Evolutionary conservation across 2,113 vertebrate genomes (phyloP), one percentile per base, ranked within the genome.

Genomic region (Centropus unirufus): DNA sequence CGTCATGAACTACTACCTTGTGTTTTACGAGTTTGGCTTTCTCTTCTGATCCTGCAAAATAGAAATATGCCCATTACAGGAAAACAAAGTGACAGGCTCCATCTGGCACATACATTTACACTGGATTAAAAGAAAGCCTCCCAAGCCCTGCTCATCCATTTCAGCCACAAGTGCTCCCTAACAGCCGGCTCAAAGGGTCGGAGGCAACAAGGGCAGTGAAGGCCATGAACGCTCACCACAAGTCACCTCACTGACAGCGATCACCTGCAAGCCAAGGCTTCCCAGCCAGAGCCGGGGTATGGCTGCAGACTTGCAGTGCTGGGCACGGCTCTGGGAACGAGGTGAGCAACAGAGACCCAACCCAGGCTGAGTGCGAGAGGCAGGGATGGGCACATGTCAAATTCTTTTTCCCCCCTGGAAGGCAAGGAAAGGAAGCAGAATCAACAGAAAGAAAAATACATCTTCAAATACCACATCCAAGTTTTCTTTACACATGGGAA

Each of bases 21-120:
- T 15, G 14, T 63, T 68, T 72, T 49, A 59, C 44, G 16, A 54
- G 63, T 66, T 57, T 47, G 80, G 62, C 73, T 93, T 89, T 67
- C 86, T 96, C 81, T 83, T 90, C 32, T 80, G 69, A 55, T 68
- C 59, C 74, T 96, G 84, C 84, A 83, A 70, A 70, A 66, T 76
- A 75, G 59, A 81, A 92, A 82, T 27, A 44, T 6, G 61, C 47
- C 34, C 44, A 18, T n/a, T 76, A 79, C 86, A 54, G 55, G 74
- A 93, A 92, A 94, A 92, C 1, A 0, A 79, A 91, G 89, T 74
- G 58, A 94, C 30, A 66, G 46, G 59, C 83, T 93, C 47, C 78
- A 89, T 73, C 54, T 17, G 9, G 94, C 79, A 83, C 27, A 64
- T 78, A 83, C 27, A 64, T 78, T 59, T 70, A 73, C 15, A 30